Percentiles rank a stretch among this genome's conserved stretches.
phyloP scores from a whole-genome alignment of 2,888 invertebrate genomes.

The Ptilodon capucinus region DNA sequence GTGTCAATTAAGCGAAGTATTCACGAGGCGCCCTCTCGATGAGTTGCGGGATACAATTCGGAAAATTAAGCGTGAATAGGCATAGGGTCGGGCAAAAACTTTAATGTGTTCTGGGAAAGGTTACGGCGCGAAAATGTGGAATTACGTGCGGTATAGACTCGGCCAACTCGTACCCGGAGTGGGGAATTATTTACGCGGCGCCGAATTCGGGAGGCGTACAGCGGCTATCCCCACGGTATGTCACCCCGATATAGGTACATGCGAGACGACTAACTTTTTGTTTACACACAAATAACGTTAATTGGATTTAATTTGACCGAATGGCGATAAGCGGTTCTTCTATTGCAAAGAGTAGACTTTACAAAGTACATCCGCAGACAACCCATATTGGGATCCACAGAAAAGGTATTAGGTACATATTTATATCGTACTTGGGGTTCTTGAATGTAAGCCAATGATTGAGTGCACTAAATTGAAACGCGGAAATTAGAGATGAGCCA shows the following conservation, averaged over 20 bases:
- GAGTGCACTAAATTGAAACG: too few species aligned
- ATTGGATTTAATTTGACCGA: slow-evolving; percentile 43
- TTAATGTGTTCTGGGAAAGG: slow-evolving; percentile 63
- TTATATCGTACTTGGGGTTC: too few species aligned
- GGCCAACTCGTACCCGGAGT: slow-evolving; percentile 55
- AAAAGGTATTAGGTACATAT: too few species aligned
- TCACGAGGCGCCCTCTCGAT: slow-evolving; percentile 60
- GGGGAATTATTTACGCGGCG: slow-evolving; percentile 69
- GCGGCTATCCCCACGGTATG: slow-evolving; percentile 26
- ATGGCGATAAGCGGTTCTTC: slow-evolving; percentile 17
- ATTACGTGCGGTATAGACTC: slow-evolving; percentile 66
- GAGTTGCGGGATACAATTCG: slow-evolving; percentile 68
- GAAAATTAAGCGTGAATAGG: slow-evolving; percentile 70
- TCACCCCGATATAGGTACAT: slow-evolving; percentile 37
- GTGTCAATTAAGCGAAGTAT: slow-evolving; percentile 71
- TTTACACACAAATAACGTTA: slow-evolving; percentile 47
- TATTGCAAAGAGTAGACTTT: too few species aligned
- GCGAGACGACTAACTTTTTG: slow-evolving; percentile 54
- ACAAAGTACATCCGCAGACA: too few species aligned
- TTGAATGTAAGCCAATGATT: too few species aligned
- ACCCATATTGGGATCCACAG: too few species aligned
- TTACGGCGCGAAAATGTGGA: slow-evolving; percentile 68
- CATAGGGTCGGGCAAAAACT: slow-evolving; percentile 62
- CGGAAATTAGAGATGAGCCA: slow-evolving; percentile 7
- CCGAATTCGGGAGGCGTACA: slow-evolving; percentile 54